phyloP scores from a whole-genome alignment of 2,113 vertebrate genomes.

The Laterallus jamaicensis region DNA sequence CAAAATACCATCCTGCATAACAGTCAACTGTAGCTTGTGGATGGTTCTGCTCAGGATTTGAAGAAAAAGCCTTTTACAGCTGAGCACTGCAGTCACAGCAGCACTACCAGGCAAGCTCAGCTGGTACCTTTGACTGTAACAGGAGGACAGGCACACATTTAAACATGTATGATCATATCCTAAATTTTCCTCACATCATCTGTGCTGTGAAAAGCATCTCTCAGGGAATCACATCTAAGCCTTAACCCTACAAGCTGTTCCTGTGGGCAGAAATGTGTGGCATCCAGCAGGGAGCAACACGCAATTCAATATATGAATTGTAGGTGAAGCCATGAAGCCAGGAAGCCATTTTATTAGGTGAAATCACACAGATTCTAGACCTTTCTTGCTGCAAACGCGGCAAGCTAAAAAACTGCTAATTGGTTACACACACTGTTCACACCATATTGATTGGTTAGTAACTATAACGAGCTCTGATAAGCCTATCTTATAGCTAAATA shows the following conservation, averaged over 20 bases:
- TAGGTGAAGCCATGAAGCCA: too few relatives aligned
- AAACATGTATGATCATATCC: neutral
- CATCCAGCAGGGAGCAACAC: too few relatives aligned
- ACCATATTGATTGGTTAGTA: too few relatives aligned
- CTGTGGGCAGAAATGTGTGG: neutral
- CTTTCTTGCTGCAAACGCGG: too few relatives aligned
- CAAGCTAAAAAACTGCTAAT: too few relatives aligned
- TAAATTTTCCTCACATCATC: neutral
- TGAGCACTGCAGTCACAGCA: neutral
- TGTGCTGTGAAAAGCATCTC: neutral
- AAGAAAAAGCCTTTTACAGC: neutral
- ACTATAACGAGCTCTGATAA: too few relatives aligned
- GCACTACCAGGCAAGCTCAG: neutral
- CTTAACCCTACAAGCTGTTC: neutral
- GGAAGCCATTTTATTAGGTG: too few relatives aligned
- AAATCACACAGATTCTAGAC: too few relatives aligned
- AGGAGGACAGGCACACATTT: neutral
- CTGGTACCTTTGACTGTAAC: neutral
- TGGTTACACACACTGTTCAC: too few relatives aligned
- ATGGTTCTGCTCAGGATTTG: neutral
- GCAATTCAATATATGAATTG: too few relatives aligned
- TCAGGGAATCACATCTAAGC: neutral
- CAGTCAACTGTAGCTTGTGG: neutral
- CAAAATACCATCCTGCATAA: neutral
- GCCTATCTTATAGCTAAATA: too few relatives aligned